Evolutionary conservation across 2,888 invertebrate species (phyloP).

Genomic region (Cataglyphis altisquamis): DNA sequence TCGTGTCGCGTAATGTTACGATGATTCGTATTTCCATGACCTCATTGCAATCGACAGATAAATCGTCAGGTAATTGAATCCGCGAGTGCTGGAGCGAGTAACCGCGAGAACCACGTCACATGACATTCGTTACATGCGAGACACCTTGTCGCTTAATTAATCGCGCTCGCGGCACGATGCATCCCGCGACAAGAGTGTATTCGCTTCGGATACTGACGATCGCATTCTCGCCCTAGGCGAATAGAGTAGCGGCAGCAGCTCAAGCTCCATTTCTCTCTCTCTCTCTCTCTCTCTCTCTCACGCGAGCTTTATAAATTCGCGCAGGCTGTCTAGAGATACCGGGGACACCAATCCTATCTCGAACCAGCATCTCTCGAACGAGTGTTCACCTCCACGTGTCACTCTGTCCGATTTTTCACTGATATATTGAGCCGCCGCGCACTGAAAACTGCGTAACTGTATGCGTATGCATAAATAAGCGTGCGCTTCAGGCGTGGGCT

Average conservation of each 20-base stretch:
- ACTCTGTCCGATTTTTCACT: constrained; percentile 40
- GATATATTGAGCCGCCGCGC: constrained; percentile 28
- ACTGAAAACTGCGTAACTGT: constrained; percentile 37
- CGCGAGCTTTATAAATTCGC: constrained; percentile 63
- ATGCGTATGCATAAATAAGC: constrained; percentile 34
- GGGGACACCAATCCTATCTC: constrained; percentile 66
- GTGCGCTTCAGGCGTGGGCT: constrained; percentile 16
- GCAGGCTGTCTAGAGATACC: constrained; percentile 29
- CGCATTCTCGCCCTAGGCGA: constrained; percentile 34
- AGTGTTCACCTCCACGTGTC: constrained; percentile 50
- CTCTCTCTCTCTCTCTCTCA: constrained; percentile 11
- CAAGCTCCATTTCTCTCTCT: not conserved
- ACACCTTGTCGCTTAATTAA: constrained; percentile 54
- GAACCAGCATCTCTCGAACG: constrained; percentile 53
- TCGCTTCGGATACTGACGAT: not conserved
- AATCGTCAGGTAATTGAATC: constrained; percentile 48
- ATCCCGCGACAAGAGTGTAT: constrained; percentile 25
- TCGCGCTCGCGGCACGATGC: constrained; percentile 37
- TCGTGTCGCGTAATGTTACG: constrained; percentile 14
- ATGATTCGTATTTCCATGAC: constrained; percentile 45
- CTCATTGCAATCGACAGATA: constrained; percentile 42
- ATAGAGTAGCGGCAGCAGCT: not conserved
- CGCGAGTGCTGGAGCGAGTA: constrained; percentile 35
- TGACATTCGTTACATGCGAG: constrained; percentile 44
- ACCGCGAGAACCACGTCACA: constrained; percentile 32